Base-by-base conservation (phyloP, 92 coral and sea anemone species). In the Metridium senile region DNA sequence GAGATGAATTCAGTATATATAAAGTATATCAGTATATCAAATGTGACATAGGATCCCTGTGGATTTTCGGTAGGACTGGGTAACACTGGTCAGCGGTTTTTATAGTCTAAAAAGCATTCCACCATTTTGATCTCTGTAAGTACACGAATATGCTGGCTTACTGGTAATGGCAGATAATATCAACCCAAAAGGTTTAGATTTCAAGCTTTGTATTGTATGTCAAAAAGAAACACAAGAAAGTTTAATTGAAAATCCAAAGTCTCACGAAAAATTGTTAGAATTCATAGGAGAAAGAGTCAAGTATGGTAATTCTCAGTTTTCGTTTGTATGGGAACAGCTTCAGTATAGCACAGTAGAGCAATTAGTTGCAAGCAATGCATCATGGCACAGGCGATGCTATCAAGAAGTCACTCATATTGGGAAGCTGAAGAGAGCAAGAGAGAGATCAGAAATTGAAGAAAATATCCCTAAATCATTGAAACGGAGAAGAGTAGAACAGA, bases 321-420 rank as follows among this genome's bases (percentile, higher is more conserved):
- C 26, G 51, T 7, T 7, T 7, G 16, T 16, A 7, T 45, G 51
- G 51, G 51, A 45, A 45, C 51, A 45, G 51, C 7, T 45, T 7
- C 51, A 16, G 9, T 16, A 16, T 7, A 7, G 16, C 51, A 7
- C 75, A 46, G 17, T 62, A 28, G 74, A 77, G 34, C 75, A 70
- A 25, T 74, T 62, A 68, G 16, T 7, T 10, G 65, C 11, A 45
- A 57, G 29, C 58, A 72, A 71, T 29, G 74, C 43, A 1, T 58
- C 72, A 70, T 84, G 89, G 90, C 86, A 86, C 58, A 21, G 84
- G 34, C 26, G 17, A 19, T 86, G 87, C 33, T 82, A 77, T 64
- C 75, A 82, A 29, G 64, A 85, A 18, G 58, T 65, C 0, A 62
- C 76, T 20, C 82, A 79, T 19, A 33, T 69, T 9, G 81, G 91